Base-by-base conservation (phyloP, 1,140 invertebrate species). In the Euglossa dilemma region DNA sequence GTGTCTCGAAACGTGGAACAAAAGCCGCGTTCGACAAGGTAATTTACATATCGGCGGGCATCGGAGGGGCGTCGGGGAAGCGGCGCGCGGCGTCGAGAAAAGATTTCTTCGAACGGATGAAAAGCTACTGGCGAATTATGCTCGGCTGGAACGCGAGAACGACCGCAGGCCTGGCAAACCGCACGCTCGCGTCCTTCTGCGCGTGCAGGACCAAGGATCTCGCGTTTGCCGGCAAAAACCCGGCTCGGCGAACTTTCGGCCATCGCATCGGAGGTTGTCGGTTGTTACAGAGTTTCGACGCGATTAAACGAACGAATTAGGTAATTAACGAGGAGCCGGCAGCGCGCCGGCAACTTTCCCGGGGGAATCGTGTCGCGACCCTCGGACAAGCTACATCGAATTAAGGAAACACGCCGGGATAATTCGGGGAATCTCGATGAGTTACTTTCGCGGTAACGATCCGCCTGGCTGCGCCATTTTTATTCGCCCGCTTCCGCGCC, bases 91-190 rank as follows among this genome's bases (percentile, higher is more conserved):
- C n/a, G n/a, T n/a, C n/a, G 59, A 54, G 79, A 18, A 74, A 36
- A 45, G 36, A 56, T 18, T 61, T 36, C 50, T 59, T 23, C 70
- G 79, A 64, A 43, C 18, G 50, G 28, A 54, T 59, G n/a, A 36
- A 63, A 56, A 80, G 25, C 61, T 25, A 11, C 47, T 25, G 47
- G 63, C 64, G 79, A 54, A 85, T 78, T 67, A 66, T 69, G 61
- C 20, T 6, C 52, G 9, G 23, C 23, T 11, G 52, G 56, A 56
- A 83, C 47, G 66, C 23, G 75, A 54, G 47, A 61, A 78, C 61
- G 50, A 69, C 66, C 66, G 66, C 50, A 54, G 66, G 20, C 8
- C 28, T 54, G 16, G 59, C n/a, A 57, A 36, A 63, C 70, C 67
- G 57, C 56, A 20, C n/a, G n/a, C 36, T 80, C 69, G 67, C 28